A percentile compares a stretch with the other conserved stretches of the same genome.
Conservation (phyloP, 92 coral and sea anemone genomes). For the Palythoa caribaeorum region DNA sequence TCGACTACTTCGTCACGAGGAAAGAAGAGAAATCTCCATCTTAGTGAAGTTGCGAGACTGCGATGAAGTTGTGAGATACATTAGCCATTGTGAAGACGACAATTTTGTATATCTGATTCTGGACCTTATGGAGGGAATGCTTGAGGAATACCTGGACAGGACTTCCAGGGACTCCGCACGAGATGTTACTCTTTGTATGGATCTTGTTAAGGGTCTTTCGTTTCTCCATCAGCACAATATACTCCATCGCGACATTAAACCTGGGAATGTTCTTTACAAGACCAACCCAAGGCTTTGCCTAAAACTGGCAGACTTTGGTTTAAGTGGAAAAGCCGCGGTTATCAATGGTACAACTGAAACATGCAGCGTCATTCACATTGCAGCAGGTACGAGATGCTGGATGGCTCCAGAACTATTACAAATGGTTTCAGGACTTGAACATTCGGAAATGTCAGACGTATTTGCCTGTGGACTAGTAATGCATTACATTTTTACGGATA, state of each 20-base stretch:
- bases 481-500: conserved; percentile 40
- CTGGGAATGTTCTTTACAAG: conserved; percentile 47
- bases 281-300: conserved; percentile 29
- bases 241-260: conserved; percentile 50
- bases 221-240: conserved; percentile 43
- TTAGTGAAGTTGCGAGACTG: conserved; percentile 37
- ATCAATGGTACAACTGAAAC: conserved; percentile 21
- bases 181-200: conserved; percentile 21
- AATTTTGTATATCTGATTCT: conserved; percentile 35
- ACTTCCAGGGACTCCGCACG: not conserved
- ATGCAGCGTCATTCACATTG: conserved; percentile 31
- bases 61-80: conserved; percentile 41
- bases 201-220: conserved; percentile 40
- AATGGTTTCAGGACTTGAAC: not conserved
- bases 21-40: conserved; percentile 35
- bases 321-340: not conserved
- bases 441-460: conserved; percentile 37
- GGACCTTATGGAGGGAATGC: conserved; percentile 47
- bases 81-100: conserved; percentile 36
- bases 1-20: conserved; percentile 38
- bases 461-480: conserved; percentile 49
- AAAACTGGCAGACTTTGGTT: conserved; percentile 52
- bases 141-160: conserved; percentile 25
- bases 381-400: conserved; percentile 55
- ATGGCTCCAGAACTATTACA: conserved; percentile 50